Conservation (phyloP, 2,797 vertebrate genomes). For the Anniella stebbinsi region DNA sequence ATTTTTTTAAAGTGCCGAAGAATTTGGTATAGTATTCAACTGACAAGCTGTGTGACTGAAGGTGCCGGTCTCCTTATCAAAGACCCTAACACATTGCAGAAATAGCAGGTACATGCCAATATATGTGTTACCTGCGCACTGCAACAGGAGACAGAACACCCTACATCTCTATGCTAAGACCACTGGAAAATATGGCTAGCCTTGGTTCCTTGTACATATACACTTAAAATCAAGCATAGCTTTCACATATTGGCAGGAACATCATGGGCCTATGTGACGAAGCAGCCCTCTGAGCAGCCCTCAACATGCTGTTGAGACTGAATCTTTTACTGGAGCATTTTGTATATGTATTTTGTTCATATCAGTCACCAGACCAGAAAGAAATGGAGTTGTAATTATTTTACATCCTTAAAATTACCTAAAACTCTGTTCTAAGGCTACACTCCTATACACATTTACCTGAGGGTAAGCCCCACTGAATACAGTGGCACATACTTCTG, state of each 20-base stretch:
- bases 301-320: background rate
- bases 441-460: background rate
- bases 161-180: no score
- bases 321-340: background rate
- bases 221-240: background rate
- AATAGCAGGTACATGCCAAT: background rate
- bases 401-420: slow-evolving; percentile 49
- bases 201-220: background rate
- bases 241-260: background rate
- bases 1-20: background rate
- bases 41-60: background rate
- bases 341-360: slow-evolving; percentile 50
- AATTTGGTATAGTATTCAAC: background rate
- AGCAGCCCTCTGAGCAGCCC: background rate
- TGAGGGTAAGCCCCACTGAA: background rate
- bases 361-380: slow-evolving; percentile 57
- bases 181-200: background rate
- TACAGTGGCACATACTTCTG: background rate
- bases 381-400: slow-evolving; percentile 58
- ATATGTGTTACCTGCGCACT: background rate
- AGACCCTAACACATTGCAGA: background rate
- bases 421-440: background rate
- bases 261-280: background rate
- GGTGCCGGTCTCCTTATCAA: background rate
- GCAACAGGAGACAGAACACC: background rate